phyloP scores from a whole-genome alignment of 2,797 vertebrate genomes.

The Urocyon cinereoargenteus region DNA sequence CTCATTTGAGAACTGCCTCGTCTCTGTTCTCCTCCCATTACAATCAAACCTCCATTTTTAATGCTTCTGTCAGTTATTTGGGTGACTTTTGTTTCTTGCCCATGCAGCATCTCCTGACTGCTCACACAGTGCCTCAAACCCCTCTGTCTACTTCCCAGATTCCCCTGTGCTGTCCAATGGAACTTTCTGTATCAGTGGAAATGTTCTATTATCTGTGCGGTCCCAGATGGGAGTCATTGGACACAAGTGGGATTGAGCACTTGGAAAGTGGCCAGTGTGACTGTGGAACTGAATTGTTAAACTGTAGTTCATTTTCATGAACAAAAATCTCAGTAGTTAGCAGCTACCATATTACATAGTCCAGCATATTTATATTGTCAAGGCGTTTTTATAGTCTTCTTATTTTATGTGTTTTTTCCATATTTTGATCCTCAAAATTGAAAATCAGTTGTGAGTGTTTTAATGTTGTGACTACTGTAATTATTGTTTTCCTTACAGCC shows the following conservation, averaged over 20 bases:
- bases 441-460: not conserved
- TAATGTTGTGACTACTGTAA: not conserved
- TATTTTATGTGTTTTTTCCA: not conserved
- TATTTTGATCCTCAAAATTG: not conserved
- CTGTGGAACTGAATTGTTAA: not conserved
- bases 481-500: not conserved
- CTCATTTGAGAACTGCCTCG: not conserved
- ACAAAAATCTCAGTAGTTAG: not conserved
- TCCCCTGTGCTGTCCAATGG: not conserved
- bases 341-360: not conserved
- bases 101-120: not conserved
- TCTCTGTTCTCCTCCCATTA: not conserved
- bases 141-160: not conserved
- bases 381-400: not conserved
- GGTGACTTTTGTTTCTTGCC: not conserved
- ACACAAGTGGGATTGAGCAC: not conserved
- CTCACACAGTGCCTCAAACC: not conserved
- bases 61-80: not conserved
- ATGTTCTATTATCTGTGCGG: not conserved
- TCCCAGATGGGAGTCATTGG: not conserved
- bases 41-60: not conserved
- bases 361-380: not conserved
- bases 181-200: not conserved
- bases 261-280: not conserved
- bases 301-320: no score